phyloP scores from a whole-genome alignment of 2,113 vertebrate genomes.

The Dascyllus trimaculatus region DNA sequence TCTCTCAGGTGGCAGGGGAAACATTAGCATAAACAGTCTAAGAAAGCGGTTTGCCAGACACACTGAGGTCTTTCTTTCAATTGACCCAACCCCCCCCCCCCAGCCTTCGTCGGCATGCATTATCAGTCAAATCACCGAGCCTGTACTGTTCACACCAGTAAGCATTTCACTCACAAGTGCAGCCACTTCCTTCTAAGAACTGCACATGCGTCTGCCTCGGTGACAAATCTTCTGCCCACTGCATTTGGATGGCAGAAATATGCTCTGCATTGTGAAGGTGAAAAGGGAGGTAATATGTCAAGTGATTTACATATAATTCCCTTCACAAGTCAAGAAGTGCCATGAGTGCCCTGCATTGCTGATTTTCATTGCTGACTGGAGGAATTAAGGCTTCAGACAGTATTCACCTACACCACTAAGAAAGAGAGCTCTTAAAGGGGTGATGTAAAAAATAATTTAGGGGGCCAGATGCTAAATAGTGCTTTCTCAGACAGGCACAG shows the following conservation, averaged over 20 bases:
- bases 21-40: conserved; percentile 50
- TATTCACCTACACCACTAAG: background rate
- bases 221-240: conserved; percentile 15
- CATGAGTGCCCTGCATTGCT: conserved; percentile 3
- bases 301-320: conserved; percentile 49
- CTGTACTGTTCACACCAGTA: conserved; percentile 13
- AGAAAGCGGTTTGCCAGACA: background rate
- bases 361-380: conserved; percentile 23
- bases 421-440: conserved; percentile 30
- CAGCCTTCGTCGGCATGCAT: background rate
- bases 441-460: conserved; percentile 26
- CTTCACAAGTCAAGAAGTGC: conserved; percentile 26
- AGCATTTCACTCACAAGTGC: conserved; percentile 30
- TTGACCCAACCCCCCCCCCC: background rate
- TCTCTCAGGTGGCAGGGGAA: background rate
- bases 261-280: conserved; percentile 38
- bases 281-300: conserved; percentile 43
- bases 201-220: background rate
- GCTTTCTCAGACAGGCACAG: conserved; percentile 16
- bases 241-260: conserved; percentile 30
- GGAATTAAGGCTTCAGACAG: conserved; percentile 27
- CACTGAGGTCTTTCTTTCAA: conserved; percentile 29
- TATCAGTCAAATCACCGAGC: conserved; percentile 45
- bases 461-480: conserved; percentile 1
- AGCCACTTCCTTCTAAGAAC: background rate